These are phyloP conservation scores for Silurus glanis DNA, from an alignment of 2,113 vertebrate genomes.

Conservation along the genomic window DNA sequence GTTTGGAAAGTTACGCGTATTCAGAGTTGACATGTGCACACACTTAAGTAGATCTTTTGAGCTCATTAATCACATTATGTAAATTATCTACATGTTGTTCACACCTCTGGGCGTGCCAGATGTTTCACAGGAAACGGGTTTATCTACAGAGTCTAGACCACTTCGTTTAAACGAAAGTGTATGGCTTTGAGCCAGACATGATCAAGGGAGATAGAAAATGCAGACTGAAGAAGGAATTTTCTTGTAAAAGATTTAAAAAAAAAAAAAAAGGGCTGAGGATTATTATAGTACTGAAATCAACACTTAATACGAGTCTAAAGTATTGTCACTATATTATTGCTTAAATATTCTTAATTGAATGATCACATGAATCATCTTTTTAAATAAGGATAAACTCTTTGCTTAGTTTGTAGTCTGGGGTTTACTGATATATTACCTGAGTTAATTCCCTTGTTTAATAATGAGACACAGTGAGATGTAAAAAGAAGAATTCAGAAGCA, in stretches of 20 bases:
- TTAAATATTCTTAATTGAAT: neutral
- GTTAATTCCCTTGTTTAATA: neutral
- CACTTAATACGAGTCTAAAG: neutral
- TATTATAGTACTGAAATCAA: neutral
- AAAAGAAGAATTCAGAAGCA: neutral
- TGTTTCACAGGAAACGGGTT: neutral
- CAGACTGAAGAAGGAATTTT: neutral
- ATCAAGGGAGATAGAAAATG: neutral
- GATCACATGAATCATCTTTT: neutral
- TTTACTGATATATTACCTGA: neutral
- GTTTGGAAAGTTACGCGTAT: neutral
- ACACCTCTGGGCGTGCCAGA: neutral
- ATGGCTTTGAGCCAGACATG: neutral
- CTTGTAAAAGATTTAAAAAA: neutral
- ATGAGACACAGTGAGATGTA: neutral
- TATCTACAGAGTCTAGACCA: neutral
- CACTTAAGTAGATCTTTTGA: neutral
- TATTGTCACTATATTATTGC: neutral
- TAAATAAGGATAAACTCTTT: neutral
- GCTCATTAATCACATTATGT: neutral
- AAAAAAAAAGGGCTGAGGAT: neutral
- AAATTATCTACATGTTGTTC: neutral
- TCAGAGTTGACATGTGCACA: neutral
- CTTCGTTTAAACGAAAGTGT: neutral
- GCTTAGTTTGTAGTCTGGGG: neutral